Percentiles rank a stretch among this genome's conserved stretches.
These are phyloP conservation scores for Avahi laniger DNA, from an alignment of 2,797 vertebrate species.

Conservation along the genomic window DNA sequence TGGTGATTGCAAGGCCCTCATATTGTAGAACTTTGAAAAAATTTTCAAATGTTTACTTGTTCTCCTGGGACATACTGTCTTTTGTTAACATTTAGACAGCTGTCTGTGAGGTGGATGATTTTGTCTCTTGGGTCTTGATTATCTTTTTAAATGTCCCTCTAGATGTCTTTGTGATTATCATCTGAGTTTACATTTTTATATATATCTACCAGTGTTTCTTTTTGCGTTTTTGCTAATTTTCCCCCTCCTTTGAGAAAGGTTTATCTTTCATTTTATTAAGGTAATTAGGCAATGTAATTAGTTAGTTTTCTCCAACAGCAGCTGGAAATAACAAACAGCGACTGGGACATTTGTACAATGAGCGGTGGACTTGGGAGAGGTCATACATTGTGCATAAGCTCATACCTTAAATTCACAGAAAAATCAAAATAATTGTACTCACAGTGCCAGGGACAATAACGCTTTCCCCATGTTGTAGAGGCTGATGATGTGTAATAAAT, in stretches of 20 bases:
- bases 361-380: neutral
- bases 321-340: neutral
- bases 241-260: conserved; percentile 38
- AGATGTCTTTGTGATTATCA: neutral
- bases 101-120: conserved; percentile 59
- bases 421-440: neutral
- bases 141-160: conserved; percentile 30
- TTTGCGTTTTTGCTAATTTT: neutral
- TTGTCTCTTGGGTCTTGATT: conserved; percentile 8
- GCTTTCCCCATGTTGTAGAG: neutral
- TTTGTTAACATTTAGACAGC: conserved; percentile 61
- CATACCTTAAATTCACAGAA: neutral
- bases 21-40: conserved; percentile 44
- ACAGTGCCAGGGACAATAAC: neutral
- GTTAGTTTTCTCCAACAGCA: neutral
- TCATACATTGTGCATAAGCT: neutral
- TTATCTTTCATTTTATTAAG: conserved; percentile 9
- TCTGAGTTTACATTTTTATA: conserved; percentile 61
- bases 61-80: neutral
- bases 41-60: conserved; percentile 67
- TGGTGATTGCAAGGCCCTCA: conserved; percentile 58
- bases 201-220: neutral
- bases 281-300: neutral
- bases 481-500: neutral
- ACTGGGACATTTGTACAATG: neutral